Percentiles rank a stretch among this genome's conserved stretches.
phyloP scores from a whole-genome alignment of 2,113 vertebrate genomes.

The Mionectes macconnelli region DNA sequence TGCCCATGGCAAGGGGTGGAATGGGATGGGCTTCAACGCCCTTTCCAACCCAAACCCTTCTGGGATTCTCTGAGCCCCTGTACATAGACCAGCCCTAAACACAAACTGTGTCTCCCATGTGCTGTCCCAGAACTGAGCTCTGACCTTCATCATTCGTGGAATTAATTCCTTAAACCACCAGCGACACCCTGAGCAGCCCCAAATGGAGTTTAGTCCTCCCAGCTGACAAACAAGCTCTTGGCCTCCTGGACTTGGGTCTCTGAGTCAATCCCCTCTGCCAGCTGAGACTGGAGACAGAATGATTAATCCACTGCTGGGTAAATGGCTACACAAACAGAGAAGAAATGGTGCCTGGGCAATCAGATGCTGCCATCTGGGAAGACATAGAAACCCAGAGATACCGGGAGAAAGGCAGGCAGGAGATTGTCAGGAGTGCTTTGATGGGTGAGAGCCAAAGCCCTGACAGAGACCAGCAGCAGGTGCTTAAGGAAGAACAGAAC shows the following conservation, averaged over 20 bases:
- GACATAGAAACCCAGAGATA: neutral
- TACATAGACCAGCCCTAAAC: neutral
- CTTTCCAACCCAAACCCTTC: neutral
- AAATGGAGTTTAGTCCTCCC: neutral
- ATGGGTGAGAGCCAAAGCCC: neutral
- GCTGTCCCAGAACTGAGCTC: neutral
- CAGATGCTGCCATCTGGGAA: neutral
- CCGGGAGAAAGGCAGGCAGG: neutral
- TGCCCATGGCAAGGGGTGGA: neutral
- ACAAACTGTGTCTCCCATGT: neutral
- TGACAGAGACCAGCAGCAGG: neutral
- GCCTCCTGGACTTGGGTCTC: neutral
- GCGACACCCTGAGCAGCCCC: neutral
- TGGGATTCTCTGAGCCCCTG: neutral
- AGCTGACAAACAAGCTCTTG: constrained; percentile 1
- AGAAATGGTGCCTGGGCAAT: neutral
- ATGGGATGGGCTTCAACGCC: neutral
- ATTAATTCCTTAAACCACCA: neutral
- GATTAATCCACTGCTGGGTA: constrained; percentile 37
- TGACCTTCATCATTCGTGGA: neutral
- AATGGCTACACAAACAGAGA: constrained; percentile 4
- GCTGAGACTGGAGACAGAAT: neutral
- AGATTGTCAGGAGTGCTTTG: neutral
- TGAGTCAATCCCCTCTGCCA: constrained; percentile 18
- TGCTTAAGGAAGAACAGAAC: neutral